phyloP scores from a whole-genome alignment of 1,140 invertebrate genomes.

The Tachypleus tridentatus region DNA sequence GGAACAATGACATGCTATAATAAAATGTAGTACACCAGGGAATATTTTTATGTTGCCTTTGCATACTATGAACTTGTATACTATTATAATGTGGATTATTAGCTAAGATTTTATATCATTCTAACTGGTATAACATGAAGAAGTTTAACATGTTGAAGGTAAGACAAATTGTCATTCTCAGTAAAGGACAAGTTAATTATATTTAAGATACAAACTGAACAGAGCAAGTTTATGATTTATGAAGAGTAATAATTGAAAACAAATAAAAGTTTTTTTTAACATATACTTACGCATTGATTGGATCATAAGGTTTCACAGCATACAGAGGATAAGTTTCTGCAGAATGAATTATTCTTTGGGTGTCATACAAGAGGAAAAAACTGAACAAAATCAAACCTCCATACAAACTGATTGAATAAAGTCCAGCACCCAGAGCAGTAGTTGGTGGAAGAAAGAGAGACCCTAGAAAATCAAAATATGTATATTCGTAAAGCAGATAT shows the following conservation, averaged over 20 bases:
- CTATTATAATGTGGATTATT: too few species aligned
- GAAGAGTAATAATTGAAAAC: constrained; percentile 4
- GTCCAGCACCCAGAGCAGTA: constrained; percentile 69
- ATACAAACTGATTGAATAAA: constrained; percentile 86
- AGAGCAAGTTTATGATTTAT: not conserved
- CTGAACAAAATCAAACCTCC: constrained; percentile 89
- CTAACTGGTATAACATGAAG: constrained; percentile 3
- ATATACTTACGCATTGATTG: constrained; percentile 72
- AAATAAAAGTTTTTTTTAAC: too few species aligned
- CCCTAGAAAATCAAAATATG: constrained; percentile 29
- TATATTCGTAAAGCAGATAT: too few species aligned
- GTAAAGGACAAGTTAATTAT: not conserved
- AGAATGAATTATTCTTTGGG: constrained; percentile 71
- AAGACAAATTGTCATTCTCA: constrained; percentile 38
- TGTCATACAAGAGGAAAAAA: constrained; percentile 85
- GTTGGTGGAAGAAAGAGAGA: constrained; percentile 85
- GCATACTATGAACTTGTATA: too few species aligned
- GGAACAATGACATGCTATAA: too few species aligned
- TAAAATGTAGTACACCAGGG: too few species aligned
- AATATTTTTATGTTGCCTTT: too few species aligned
- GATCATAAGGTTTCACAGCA: constrained; percentile 63
- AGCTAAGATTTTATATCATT: constrained; percentile 5
- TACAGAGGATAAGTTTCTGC: constrained; percentile 70
- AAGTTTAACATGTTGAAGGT: constrained; percentile 21
- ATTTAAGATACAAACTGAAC: not conserved